Percentiles rank a stretch among this genome's conserved stretches.
Evolutionary conservation across 2,888 invertebrate species (phyloP).

Genomic region (Philhelius pedissequus): DNA sequence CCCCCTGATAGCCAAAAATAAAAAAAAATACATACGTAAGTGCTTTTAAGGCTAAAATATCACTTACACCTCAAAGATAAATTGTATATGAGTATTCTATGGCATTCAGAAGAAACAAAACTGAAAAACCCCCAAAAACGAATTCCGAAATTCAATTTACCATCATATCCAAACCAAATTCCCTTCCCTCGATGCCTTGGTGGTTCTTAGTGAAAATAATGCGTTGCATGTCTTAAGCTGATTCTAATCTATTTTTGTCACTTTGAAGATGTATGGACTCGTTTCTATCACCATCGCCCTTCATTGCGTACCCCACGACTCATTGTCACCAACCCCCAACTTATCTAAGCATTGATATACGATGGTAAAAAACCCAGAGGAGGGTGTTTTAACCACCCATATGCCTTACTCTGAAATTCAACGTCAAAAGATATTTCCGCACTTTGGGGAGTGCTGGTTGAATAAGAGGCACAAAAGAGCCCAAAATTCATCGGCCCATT

Average conservation of each 20-base stretch:
- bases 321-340: background rate
- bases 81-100: background rate
- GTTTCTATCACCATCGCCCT: background rate
- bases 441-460: conserved; percentile 11
- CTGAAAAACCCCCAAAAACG: conserved; percentile 14
- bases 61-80: conserved; percentile 7
- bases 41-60: conserved; percentile 10
- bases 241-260: conserved; percentile 66
- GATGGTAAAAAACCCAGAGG: background rate
- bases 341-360: background rate
- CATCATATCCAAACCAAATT: no score
- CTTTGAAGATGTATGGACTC: conserved; percentile 52
- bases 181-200: background rate
- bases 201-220: conserved; percentile 16
- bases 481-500: background rate
- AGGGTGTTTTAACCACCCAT: background rate
- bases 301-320: no score
- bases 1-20: background rate
- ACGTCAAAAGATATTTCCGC: conserved; percentile 37
- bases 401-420: conserved; percentile 10
- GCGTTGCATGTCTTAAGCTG: conserved; percentile 58
- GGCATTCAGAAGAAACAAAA: background rate
- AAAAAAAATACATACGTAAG: no score
- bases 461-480: conserved; percentile 20
- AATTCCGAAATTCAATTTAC: conserved; percentile 58